Base-by-base conservation (phyloP, 2,888 invertebrate genomes). In the Aphodius sticticus region DNA sequence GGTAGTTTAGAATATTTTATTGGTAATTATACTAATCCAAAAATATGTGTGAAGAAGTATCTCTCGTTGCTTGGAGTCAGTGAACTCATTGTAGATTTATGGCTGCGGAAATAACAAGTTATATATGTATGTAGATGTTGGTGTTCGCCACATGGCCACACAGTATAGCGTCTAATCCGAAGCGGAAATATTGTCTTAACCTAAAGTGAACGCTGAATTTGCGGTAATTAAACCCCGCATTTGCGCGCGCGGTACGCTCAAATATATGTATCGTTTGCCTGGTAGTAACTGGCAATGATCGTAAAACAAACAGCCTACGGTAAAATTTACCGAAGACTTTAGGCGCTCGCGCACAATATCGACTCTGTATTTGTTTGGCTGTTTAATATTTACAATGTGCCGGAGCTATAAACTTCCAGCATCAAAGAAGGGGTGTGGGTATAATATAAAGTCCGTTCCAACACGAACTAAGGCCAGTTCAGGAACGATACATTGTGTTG, bases 181-280 rank as follows among this genome's bases (percentile, higher is more conserved):
- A 12, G 53, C 53, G 12, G 53, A 53, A 53, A 53, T 53, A 53
- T 53, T 53, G 53, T 53, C 53, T 53, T 53, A 53, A 53, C 53
- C 53, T 53, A 53, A 53, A 53, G 53, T 53, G 53, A 53, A 53
- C 53, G 53, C 53, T 53, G 53, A 53, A 53, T 53, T 53, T 53
- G 53, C 12, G 53, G 53, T 53, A 53, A 53, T 53, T 53, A 53
- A 53, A 53, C 53, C 26, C 26, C 26, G 12, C 9, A 53, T 53
- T 9, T 53, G 26, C 1, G 2, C 53, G 53, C 53, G 53, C 26
- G 53, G 53, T 53, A 53, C 53, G 53, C 12, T 7, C 53, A 53
- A 53, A 53, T 53, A 53, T 53, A 53, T 53, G 53, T 53, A 53
- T 53, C 53, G 53, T 12, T 53, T 12, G 3, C 53, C 9, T 53